Percentiles rank a stretch among this genome's conserved stretches.
Evolutionary conservation across 2,888 invertebrate species (phyloP).

Genomic region (Drosophila diplacantha): DNA sequence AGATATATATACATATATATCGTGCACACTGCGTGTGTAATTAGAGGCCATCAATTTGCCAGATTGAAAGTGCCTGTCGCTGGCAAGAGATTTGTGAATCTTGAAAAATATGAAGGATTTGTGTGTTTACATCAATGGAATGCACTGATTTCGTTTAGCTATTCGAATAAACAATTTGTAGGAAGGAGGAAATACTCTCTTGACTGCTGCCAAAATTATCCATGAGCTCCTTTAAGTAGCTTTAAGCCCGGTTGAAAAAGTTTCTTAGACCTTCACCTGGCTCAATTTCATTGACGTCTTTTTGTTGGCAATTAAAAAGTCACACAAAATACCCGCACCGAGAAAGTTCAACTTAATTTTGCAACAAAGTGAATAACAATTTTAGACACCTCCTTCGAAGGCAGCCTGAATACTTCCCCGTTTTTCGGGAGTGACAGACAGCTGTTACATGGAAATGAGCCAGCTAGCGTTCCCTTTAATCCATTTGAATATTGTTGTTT

Average conservation of each 20-base stretch:
- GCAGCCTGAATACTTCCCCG: neutral
- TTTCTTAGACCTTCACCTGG: slow-evolving; percentile 9
- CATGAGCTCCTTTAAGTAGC: slow-evolving; percentile 13
- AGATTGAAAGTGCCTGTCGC: slow-evolving; percentile 37
- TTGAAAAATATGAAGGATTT: slow-evolving; percentile 32
- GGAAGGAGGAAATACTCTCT: slow-evolving; percentile 13
- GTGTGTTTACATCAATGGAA: slow-evolving; percentile 27
- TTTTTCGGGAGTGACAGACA: slow-evolving; percentile 37
- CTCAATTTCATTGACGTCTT: slow-evolving; percentile 5
- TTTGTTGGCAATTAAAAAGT: slow-evolving; percentile 41
- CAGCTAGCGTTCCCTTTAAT: slow-evolving; percentile 30
- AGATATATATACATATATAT: neutral
- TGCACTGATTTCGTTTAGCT: neutral
- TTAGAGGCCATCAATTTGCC: slow-evolving; percentile 42
- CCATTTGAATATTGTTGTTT: slow-evolving; percentile 17
- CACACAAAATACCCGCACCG: slow-evolving; percentile 26
- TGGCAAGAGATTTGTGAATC: slow-evolving; percentile 22
- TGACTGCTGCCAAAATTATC: slow-evolving; percentile 17
- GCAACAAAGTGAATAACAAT: slow-evolving; percentile 50
- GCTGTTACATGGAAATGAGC: slow-evolving; percentile 62
- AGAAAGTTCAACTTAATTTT: slow-evolving; percentile 43
- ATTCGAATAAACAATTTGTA: slow-evolving; percentile 14
- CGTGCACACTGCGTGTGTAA: slow-evolving; percentile 30
- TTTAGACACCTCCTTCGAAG: slow-evolving; percentile 28
- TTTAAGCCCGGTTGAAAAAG: slow-evolving; percentile 20